Base-by-base conservation (phyloP, 2,888 invertebrate genomes). In the Xestoiulus laeticollis region DNA sequence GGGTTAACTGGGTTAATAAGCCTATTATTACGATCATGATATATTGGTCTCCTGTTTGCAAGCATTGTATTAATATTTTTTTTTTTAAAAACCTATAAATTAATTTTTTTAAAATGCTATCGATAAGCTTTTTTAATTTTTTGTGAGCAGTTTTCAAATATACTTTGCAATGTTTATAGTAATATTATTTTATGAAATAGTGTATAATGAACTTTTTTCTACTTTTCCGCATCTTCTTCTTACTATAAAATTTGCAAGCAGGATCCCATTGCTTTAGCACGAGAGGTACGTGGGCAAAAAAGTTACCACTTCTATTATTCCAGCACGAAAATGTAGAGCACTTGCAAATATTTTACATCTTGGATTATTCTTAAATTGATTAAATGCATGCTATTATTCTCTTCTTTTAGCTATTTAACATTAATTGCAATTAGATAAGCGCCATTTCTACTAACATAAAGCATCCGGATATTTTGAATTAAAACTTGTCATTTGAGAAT, bases 191-290 rank as follows among this genome's bases (percentile, higher is more conserved):
- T n/a, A n/a, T n/a, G n/a, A n/a, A n/a, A n/a, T n/a, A n/a, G n/a
- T n/a, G n/a, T n/a, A n/a, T n/a, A n/a, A n/a, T n/a, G n/a, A n/a
- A n/a, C n/a, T n/a, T n/a, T 26, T 68, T 68, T 68, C 26, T 68
- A 68, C n/a, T 68, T 26, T 43, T 84, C 22, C 33, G 78, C 19
- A 38, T n/a, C 16, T 84, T 43, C 43, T n/a, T 84, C 5, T 84
- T 84, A 33, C 38, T 38, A 84, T 38, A n/a, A 84, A 33, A 84
- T 84, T 33, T 43, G 84, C 33, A 33, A 84, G 33, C 84, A 84
- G 84, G 84, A 84, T 84, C 43, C 84, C 33, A 43, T 84, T 33
- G 84, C 84, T 33, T 84, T 84, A 43, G 84, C 38, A 22, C 84
- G 84, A 43, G 84, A 84, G 84, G 84, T 84, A 84, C 33, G 84